Percentiles rank a stretch among this genome's conserved stretches.
Conservation (phyloP, 2,797 vertebrate genomes). For the Gymnocypris eckloni region DNA sequence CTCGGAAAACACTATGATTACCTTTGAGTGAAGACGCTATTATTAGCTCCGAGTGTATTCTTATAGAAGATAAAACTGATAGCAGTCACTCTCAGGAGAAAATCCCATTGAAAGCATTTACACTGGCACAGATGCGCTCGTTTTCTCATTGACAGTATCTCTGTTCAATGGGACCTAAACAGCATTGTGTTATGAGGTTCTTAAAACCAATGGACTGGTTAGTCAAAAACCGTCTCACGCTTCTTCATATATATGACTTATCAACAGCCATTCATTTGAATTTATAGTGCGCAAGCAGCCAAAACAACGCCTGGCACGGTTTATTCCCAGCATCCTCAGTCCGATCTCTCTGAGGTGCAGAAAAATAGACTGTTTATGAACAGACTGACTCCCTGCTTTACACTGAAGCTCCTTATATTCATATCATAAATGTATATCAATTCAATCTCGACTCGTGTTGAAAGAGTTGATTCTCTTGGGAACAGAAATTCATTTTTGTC, state of each 20-base stretch:
- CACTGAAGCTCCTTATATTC: conserved; percentile 36
- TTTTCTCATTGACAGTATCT: conserved; percentile 26
- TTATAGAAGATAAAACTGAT: conserved; percentile 34
- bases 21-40: not conserved
- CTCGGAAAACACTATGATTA: conserved; percentile 40
- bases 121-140: not conserved
- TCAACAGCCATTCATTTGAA: not conserved
- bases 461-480: not conserved
- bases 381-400: conserved; percentile 24
- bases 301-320: conserved; percentile 5
- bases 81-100: not conserved
- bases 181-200: conserved; percentile 10
- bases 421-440: not conserved
- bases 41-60: conserved; percentile 31
- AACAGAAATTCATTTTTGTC: not conserved
- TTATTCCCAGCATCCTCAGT: conserved; percentile 15
- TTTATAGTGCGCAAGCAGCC: not conserved
- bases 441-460: not conserved
- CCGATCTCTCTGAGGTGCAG: conserved; percentile 4
- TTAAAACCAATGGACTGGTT: conserved; percentile 24
- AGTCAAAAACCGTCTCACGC: not conserved
- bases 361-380: conserved; percentile 40
- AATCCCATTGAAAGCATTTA: conserved; percentile 12
- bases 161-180: conserved; percentile 10
- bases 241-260: not conserved